Evolutionary conservation across 2,797 vertebrate genomes (phyloP), one percentile per base, ranked within the genome.

Genomic region (Clarias pachynema): DNA sequence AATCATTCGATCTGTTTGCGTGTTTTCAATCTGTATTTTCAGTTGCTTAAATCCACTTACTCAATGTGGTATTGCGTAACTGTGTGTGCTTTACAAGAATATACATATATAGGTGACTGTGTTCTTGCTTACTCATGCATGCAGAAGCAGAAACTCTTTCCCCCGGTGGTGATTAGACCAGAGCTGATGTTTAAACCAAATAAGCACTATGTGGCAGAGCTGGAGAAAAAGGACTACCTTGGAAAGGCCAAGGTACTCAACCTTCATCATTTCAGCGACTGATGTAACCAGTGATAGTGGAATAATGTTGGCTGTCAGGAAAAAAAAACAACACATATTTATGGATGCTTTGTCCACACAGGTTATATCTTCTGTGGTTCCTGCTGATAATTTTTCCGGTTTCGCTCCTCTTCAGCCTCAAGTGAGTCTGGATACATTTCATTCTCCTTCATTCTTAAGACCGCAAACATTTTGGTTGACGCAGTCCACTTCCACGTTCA

Each of bases 141-240:
- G 88, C 92, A 99, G 98, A 99, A 98, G 85, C 97, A 97, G 93
- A 97, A 96, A 88, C 90, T 95, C 69, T 98, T 94, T 29, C 94
- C 96, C 65, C 93, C 93, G 0, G 94, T 96, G 6, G 92, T 94
- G 87, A 93, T 99, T 84, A 96, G 95, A 0, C 79, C 70, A 0
- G 96, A 96, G 79, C 92, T 93, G 89, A 89, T 99, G 2, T 99
- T 99, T 56, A 96, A 96, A 86, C 98, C 98, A 0, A 99, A 99
- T 0, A 97, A 98, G 91, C 92, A 94, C 88, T 97, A 98, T 29
- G 97, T 99, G 87, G 97, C 97, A 78, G 96, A 99, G 91, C 92
- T 99, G 92, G 97, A 96, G 92, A 98, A 98, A 94, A 99, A 97
- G 89, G 97, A 99, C 91, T 99, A 98, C 88, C 94, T 99, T 81